Percentiles rank a stretch among this genome's conserved stretches.
Conservation (phyloP, 2,888 invertebrate genomes). For the Nomada fabriciana region DNA sequence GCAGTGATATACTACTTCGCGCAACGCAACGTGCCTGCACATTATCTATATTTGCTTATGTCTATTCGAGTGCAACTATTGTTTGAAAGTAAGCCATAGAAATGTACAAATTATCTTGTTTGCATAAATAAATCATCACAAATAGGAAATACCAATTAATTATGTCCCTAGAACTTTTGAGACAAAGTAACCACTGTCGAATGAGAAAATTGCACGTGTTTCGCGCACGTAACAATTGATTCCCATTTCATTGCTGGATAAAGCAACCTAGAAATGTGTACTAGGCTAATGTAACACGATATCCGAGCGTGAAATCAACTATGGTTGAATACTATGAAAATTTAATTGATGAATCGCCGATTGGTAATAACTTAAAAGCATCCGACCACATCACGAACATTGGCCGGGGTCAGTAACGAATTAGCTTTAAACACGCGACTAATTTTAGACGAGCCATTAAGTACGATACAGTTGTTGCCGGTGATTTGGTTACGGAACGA, state of each 20-base stretch:
- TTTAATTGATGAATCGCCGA: conserved; percentile 47
- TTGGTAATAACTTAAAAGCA: conserved; percentile 54
- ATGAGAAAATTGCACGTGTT: too few relatives aligned
- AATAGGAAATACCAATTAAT: too few relatives aligned
- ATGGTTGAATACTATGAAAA: conserved; percentile 6
- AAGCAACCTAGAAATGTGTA: not conserved
- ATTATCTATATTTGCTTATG: not conserved
- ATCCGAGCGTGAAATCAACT: conserved; percentile 3
- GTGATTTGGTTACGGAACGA: conserved; percentile 26
- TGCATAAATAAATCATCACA: too few relatives aligned
- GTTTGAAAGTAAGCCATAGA: not conserved
- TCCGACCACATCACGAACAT: conserved; percentile 24
- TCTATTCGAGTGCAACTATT: not conserved
- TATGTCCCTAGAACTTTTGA: not conserved
- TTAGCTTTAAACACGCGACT: conserved; percentile 55
- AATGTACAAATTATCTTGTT: not conserved
- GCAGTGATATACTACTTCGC: conserved; percentile 6
- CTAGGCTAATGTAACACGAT: not conserved
- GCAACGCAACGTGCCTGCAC: not conserved
- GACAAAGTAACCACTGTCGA: too few relatives aligned
- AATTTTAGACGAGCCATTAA: conserved; percentile 49
- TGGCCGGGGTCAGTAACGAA: conserved; percentile 34
- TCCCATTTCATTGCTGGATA: too few relatives aligned
- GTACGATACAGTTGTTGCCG: conserved; percentile 31
- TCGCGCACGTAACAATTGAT: too few relatives aligned